Conservation (phyloP, 2,888 invertebrate species). For the Epiblema foenella region DNA sequence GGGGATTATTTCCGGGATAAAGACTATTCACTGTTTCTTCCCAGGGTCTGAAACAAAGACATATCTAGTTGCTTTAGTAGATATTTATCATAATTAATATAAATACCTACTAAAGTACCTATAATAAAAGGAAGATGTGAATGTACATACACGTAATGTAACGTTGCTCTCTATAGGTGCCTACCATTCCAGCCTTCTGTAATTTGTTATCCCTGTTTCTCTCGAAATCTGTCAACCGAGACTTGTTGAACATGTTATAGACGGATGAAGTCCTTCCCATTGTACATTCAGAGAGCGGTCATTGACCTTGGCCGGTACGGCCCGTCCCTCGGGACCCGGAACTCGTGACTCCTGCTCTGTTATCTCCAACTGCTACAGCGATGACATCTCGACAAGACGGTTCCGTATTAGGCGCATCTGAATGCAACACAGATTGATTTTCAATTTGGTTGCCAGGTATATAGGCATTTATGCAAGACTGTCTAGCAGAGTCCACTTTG, state of each 20-base stretch:
- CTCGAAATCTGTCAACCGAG: conserved; percentile 31
- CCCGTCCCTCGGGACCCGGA: conserved; percentile 56
- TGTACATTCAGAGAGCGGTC: conserved; percentile 46
- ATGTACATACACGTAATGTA: too few species aligned
- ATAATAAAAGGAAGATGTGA: too few species aligned
- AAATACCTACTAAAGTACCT: too few species aligned
- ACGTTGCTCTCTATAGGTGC: too few species aligned
- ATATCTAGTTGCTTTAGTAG: too few species aligned
- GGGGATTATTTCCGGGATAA: too few species aligned
- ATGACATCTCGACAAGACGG: conserved; percentile 53
- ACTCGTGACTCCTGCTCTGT: conserved; percentile 64
- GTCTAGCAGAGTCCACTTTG: background rate
- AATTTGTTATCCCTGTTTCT: conserved; percentile 1
- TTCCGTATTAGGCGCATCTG: conserved; percentile 48
- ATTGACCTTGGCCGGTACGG: conserved; percentile 37
- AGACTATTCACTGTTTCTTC: too few species aligned
- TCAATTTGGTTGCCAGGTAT: conserved; percentile 4
- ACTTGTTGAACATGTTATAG: conserved; percentile 34
- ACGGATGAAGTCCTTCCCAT: conserved; percentile 40
- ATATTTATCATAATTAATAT: too few species aligned
- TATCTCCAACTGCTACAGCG: conserved; percentile 59
- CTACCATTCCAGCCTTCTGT: too few species aligned
- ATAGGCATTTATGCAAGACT: background rate
- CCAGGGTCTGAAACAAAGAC: too few species aligned
- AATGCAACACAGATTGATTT: conserved; percentile 31